These are phyloP conservation scores for Mastomys natalensis DNA, from an alignment of 2,113 vertebrate genomes.

Conservation along the genomic window DNA sequence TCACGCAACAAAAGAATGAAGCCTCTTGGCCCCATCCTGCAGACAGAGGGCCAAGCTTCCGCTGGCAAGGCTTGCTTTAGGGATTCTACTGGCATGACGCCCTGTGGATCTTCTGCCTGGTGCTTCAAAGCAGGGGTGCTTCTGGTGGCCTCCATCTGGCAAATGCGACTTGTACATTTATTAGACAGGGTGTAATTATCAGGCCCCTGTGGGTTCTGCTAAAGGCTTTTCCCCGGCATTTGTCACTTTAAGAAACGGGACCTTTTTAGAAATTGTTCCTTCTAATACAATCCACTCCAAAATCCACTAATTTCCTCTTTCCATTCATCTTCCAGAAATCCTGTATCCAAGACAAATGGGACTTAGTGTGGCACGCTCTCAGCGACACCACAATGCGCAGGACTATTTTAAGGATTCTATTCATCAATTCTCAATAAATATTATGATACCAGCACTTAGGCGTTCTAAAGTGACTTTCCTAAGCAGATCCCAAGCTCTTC, in stretches of 20 bases:
- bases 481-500: slow-evolving; percentile 66
- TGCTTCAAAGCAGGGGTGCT: neutral
- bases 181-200: slow-evolving; percentile 27
- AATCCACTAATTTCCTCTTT: slow-evolving; percentile 74
- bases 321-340: slow-evolving; percentile 74
- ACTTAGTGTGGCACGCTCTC: slow-evolving; percentile 68
- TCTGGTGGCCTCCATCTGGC: neutral
- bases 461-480: slow-evolving; percentile 70
- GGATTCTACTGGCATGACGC: neutral
- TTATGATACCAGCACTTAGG: slow-evolving; percentile 70
- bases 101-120: neutral
- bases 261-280: slow-evolving; percentile 56
- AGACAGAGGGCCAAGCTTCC: neutral
- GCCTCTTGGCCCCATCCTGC: neutral
- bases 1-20: slow-evolving; percentile 3
- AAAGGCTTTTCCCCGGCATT: slow-evolving; percentile 49
- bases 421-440: slow-evolving; percentile 78
- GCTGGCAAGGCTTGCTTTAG: neutral
- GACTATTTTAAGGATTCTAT: slow-evolving; percentile 76
- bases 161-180: neutral
- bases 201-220: neutral
- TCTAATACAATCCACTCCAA: slow-evolving; percentile 55
- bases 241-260: slow-evolving; percentile 60
- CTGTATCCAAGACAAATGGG: slow-evolving; percentile 75
- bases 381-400: slow-evolving; percentile 55